These are phyloP conservation scores for Ruditapes philippinarum DNA, from an alignment of 1,140 invertebrate species.

Conservation along the genomic window DNA sequence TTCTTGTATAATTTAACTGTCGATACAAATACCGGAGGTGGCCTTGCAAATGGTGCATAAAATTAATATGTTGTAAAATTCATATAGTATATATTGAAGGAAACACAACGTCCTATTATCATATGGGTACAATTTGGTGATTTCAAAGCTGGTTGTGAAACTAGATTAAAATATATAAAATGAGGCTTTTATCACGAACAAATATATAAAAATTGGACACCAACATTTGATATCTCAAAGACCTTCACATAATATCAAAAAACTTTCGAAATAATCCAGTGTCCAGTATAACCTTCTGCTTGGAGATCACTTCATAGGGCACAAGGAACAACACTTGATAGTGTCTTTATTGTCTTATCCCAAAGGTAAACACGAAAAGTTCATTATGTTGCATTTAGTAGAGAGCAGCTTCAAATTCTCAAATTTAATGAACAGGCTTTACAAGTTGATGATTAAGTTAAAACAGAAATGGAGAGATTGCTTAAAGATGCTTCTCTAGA, in stretches of 20 bases:
- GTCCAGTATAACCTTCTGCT: conserved; percentile 23
- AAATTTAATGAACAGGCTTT: too few species aligned
- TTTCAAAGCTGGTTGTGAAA: too few species aligned
- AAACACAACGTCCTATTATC: conserved; percentile 22
- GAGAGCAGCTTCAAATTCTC: conserved; percentile 10
- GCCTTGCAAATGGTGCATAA: conserved; percentile 35
- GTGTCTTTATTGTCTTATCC: conserved; percentile 27
- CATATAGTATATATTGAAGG: neutral
- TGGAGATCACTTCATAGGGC: neutral
- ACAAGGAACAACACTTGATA: conserved; percentile 18
- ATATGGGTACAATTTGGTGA: too few species aligned
- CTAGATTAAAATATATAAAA: conserved; percentile 3
- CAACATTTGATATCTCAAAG: conserved; percentile 22
- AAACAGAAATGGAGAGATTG: too few species aligned
- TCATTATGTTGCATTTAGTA: conserved; percentile 41
- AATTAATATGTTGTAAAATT: conserved; percentile 33
- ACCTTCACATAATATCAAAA: neutral
- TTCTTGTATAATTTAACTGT: conserved; percentile 32
- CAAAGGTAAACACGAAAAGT: conserved; percentile 14
- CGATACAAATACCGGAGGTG: too few species aligned
- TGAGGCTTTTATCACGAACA: conserved; percentile 3
- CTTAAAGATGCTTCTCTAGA: conserved; percentile 12
- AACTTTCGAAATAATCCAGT: conserved; percentile 19
- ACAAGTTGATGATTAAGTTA: too few species aligned
- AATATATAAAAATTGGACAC: conserved; percentile 40